These are phyloP conservation scores for Carollia perspicillata DNA, from an alignment of 2,113 vertebrate genomes.

Conservation along the genomic window DNA sequence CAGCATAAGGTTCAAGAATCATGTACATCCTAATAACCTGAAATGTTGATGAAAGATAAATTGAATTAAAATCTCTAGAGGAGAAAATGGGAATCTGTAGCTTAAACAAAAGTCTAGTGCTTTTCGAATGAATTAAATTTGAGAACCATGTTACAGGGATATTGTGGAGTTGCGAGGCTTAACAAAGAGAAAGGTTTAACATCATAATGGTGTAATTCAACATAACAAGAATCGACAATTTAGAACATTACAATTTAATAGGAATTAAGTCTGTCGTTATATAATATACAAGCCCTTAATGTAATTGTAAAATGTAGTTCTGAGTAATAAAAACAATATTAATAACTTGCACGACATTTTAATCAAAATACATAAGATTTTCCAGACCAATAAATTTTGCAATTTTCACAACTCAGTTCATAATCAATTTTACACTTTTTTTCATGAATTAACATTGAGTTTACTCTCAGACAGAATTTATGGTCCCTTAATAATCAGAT, in stretches of 20 bases:
- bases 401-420: not conserved
- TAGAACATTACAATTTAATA: not conserved
- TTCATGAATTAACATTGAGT: not conserved
- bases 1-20: not conserved
- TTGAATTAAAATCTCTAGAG: not conserved
- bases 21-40: not conserved
- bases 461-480: not conserved
- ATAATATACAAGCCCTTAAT: not conserved
- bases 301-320: not conserved
- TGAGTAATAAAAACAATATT: not conserved
- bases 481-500: not conserved
- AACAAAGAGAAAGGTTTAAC: not conserved
- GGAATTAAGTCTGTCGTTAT: not conserved
- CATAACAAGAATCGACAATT: not conserved
- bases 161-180: not conserved
- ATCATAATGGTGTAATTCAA: not conserved
- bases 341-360: slow-evolving; percentile 17
- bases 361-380: not conserved
- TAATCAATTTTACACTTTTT: not conserved
- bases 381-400: not conserved
- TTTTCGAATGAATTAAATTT: not conserved
- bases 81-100: not conserved
- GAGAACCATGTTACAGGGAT: not conserved
- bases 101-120: not conserved
- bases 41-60: not conserved